These are phyloP conservation scores for Fabriciana adippe DNA, from an alignment of 2,888 invertebrate genomes.

Conservation along the genomic window DNA sequence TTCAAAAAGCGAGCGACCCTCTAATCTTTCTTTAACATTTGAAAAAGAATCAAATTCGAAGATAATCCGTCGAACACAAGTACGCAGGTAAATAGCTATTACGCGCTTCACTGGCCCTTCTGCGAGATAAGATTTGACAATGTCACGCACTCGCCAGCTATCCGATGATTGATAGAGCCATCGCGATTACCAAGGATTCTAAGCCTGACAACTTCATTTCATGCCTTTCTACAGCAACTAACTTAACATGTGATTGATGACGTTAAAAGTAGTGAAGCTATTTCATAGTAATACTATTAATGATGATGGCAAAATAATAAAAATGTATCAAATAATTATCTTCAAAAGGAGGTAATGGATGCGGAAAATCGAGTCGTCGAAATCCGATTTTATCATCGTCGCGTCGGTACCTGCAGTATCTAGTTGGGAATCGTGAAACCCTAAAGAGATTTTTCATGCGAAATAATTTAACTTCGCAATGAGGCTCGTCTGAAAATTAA, in stretches of 20 bases:
- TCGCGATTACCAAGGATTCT: slow-evolving; percentile 46
- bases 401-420: slow-evolving; percentile 58
- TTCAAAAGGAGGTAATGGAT: slow-evolving; percentile 42
- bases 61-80: slow-evolving; percentile 67
- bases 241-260: slow-evolving; percentile 46
- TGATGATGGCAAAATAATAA: slow-evolving; percentile 7
- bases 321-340: slow-evolving; percentile 33
- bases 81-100: slow-evolving; percentile 79
- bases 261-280: slow-evolving; percentile 32
- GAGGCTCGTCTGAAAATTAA: slow-evolving; percentile 61
- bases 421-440: slow-evolving; percentile 60
- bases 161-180: slow-evolving; percentile 70
- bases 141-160: slow-evolving; percentile 48
- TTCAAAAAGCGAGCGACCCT: slow-evolving; percentile 49
- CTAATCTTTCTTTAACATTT: slow-evolving; percentile 61
- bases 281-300: not conserved
- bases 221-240: slow-evolving; percentile 53
- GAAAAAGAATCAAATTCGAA: slow-evolving; percentile 68
- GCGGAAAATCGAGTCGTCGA: slow-evolving; percentile 45
- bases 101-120: slow-evolving; percentile 70
- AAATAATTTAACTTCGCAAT: slow-evolving; percentile 71
- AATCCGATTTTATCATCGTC: slow-evolving; percentile 53
- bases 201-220: slow-evolving; percentile 68
- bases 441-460: slow-evolving; percentile 67
- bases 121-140: slow-evolving; percentile 72